phyloP scores from a whole-genome alignment of 2,113 vertebrate genomes.

The Melanocharis versteri region DNA sequence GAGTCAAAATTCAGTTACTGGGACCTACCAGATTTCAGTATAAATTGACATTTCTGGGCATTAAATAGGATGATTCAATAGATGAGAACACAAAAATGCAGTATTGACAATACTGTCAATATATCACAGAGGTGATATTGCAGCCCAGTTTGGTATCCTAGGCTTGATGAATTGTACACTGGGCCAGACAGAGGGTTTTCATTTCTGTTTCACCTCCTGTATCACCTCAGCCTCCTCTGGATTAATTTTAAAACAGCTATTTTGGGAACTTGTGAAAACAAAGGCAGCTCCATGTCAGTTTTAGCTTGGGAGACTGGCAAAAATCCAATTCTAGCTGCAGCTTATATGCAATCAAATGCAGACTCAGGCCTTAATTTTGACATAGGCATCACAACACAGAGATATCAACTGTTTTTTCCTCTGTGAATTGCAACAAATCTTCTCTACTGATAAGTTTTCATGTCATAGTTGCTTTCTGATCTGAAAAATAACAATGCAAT shows the following conservation, averaged over 20 bases:
- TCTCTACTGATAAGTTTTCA: background rate
- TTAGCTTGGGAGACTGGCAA: background rate
- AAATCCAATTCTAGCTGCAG: background rate
- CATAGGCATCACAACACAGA: background rate
- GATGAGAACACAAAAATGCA: background rate
- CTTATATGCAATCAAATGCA: background rate
- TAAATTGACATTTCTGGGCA: background rate
- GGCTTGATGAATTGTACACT: background rate
- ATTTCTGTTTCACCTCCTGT: background rate
- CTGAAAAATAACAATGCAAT: background rate
- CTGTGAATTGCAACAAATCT: background rate
- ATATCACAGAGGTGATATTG: background rate
- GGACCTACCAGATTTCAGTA: background rate
- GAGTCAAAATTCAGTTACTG: background rate
- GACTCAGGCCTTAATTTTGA: background rate
- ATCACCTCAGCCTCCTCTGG: background rate
- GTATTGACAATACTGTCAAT: background rate
- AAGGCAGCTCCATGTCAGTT: background rate
- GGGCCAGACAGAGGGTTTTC: background rate
- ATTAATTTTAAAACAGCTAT: background rate
- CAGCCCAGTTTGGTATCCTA: background rate
- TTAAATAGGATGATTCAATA: background rate
- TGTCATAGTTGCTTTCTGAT: background rate
- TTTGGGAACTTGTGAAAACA: background rate
- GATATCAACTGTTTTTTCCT: background rate